A percentile compares a stretch with the other conserved stretches of the same genome.
Evolutionary conservation across 2,113 vertebrate genomes (phyloP).

Genomic region (Tichodroma muraria): DNA sequence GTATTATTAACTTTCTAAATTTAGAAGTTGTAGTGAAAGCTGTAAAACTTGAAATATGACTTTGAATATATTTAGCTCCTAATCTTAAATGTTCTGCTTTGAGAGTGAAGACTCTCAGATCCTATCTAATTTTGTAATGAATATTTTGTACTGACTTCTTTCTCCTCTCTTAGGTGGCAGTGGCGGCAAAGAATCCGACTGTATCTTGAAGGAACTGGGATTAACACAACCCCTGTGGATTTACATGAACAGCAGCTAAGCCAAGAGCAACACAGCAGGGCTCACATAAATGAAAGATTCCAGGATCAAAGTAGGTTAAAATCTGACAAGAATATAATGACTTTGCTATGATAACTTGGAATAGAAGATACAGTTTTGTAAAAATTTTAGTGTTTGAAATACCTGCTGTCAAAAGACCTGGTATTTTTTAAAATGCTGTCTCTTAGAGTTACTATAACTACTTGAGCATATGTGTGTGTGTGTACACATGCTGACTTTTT

Average conservation of each 20-base stretch:
- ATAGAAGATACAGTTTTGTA: not conserved
- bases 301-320: constrained; percentile 72
- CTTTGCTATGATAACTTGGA: not conserved
- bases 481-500: not conserved
- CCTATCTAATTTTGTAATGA: not conserved
- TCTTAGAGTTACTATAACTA: not conserved
- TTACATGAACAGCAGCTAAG: constrained; percentile 95
- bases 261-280: constrained; percentile 87
- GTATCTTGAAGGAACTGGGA: constrained; percentile 91
- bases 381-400: not conserved
- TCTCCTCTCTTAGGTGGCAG: constrained; percentile 78
- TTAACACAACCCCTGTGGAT: constrained; percentile 89
- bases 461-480: not conserved
- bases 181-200: constrained; percentile 92
- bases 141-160: not conserved
- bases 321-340: not conserved
- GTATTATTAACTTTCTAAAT: not conserved
- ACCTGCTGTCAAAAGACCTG: not conserved
- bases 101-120: not conserved
- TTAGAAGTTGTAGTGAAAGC: not conserved
- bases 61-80: not conserved
- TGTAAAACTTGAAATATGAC: not conserved
- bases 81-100: not conserved
- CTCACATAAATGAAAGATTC: constrained; percentile 78
- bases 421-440: not conserved